Evolutionary conservation across 1,140 invertebrate species (phyloP), one percentile per base, ranked within the genome.

Genomic region (Ceratina australensis): DNA sequence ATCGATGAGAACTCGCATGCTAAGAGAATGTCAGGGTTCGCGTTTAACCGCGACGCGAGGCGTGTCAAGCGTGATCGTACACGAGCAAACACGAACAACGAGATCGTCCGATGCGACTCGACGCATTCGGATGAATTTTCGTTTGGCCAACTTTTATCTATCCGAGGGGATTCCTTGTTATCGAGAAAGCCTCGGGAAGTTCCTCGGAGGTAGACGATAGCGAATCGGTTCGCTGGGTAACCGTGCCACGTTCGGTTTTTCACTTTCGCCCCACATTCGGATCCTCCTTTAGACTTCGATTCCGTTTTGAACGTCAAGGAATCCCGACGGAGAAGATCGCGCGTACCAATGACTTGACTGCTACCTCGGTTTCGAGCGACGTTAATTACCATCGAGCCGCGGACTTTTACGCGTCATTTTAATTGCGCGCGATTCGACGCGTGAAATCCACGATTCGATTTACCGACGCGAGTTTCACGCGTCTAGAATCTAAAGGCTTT

Each of bases 1-100:
- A 80, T 59, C 50, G 75, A 15, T 47, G 68, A 42, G 13, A 78
- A 82, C 79, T 80, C 63, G 75, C 84, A 81, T 88, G 81, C 26
- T 59, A 71, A 47, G 8, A 42, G 26, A 22, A 0, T 56, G 26
- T 71, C 54, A 71, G 20, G 54, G 22, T 71, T 33, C 16, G 26
- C 57, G 22, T 33, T 28, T n/a, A 69, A 47, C 42, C 59, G 47
- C 54, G 47, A 54, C 49, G 22, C 49, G 24, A 28, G 12, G 15
- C 16, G 10, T 15, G 20, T 26, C 33, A 72, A 72, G 22, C 77
- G 67, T 15, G 72, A 52, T 73, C 47, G 59, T 20, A 78, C 72
- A 72, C 61, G 78, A 79, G 79, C 72, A 79, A 78, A 85, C 84
- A 64, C 71, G 71, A 73, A 71, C 67, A 50, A 72, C 24, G 20